Percentiles rank a stretch among this genome's conserved stretches.
These are phyloP conservation scores for Sipha flava DNA, from an alignment of 1,140 invertebrate genomes.

Conservation along the genomic window DNA sequence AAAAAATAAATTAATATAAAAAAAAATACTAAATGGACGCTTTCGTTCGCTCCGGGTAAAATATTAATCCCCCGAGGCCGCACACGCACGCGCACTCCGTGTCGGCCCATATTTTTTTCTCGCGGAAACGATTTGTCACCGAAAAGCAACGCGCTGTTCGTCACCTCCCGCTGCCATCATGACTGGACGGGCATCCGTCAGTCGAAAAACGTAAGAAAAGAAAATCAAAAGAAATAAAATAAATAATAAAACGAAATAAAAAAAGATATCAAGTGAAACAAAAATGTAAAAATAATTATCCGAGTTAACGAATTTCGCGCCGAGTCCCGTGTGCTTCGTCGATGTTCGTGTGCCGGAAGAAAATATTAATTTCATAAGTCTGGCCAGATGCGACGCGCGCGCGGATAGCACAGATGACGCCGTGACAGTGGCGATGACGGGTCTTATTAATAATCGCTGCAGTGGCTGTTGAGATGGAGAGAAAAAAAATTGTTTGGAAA, in stretches of 20 bases:
- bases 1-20: neutral
- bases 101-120: neutral
- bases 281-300: conserved; percentile 28
- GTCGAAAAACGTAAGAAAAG: no score
- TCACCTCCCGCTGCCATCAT: no score
- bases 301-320: neutral
- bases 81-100: neutral
- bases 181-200: neutral
- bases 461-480: neutral
- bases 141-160: neutral
- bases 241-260: neutral
- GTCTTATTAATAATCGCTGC: conserved; percentile 27
- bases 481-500: conserved; percentile 10
- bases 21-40: neutral
- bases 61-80: conserved; percentile 3
- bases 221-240: no score
- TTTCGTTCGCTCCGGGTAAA: neutral
- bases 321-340: neutral
- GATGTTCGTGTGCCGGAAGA: neutral
- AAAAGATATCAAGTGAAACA: neutral
- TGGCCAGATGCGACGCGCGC: conserved; percentile 13
- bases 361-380: conserved; percentile 26
- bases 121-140: conserved; percentile 21
- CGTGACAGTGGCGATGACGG: conserved; percentile 25
- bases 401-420: neutral